A percentile compares a stretch with the other conserved stretches of the same genome.
These are phyloP conservation scores for Ichneumoninae sp. DNA, from an alignment of 2,888 invertebrate species.

Conservation along the genomic window DNA sequence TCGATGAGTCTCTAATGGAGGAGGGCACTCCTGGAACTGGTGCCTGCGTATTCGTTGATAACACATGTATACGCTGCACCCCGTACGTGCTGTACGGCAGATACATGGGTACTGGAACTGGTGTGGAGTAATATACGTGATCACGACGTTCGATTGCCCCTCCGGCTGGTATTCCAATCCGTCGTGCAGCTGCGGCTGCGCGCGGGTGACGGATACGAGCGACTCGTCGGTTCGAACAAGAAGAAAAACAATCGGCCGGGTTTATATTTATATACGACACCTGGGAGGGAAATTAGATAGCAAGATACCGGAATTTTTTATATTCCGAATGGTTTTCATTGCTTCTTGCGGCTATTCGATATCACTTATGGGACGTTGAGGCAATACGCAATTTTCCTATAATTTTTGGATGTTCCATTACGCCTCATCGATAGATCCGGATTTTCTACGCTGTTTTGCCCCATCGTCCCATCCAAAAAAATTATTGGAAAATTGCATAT, in stretches of 20 bases:
- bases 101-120: slow-evolving; percentile 13
- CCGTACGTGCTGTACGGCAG: slow-evolving; percentile 11
- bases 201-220: slow-evolving; percentile 31
- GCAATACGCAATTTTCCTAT: no score
- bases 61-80: slow-evolving; percentile 44
- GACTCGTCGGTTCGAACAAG: slow-evolving; percentile 20
- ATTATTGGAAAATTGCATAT: no score
- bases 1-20: slow-evolving; percentile 74
- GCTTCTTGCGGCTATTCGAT: no score
- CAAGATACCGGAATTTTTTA: not conserved
- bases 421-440: no score
- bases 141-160: slow-evolving; percentile 37
- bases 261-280: no score
- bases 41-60: slow-evolving; percentile 68
- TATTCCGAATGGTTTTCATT: no score
- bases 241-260: not conserved
- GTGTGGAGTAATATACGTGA: slow-evolving; percentile 25
- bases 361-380: no score
- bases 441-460: no score
- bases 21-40: slow-evolving; percentile 67
- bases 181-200: slow-evolving; percentile 16
- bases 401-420: no score
- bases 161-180: slow-evolving; percentile 20
- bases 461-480: no score
- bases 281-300: no score